Evolutionary conservation across 2,113 vertebrate species (phyloP), one percentile per base, ranked within the genome.

Genomic region (Proteles cristata): DNA sequence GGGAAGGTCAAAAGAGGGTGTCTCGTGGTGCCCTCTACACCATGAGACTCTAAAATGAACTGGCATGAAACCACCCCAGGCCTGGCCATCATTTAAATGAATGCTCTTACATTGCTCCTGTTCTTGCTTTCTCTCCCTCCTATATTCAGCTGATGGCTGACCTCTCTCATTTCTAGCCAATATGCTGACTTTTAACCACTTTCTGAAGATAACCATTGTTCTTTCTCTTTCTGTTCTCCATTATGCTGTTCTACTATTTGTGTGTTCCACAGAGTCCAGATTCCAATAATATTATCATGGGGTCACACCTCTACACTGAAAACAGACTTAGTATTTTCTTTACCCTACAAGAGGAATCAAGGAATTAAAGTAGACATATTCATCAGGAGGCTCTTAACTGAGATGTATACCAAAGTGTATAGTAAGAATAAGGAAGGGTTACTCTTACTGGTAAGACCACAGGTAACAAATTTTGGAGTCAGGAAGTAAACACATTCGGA

Each of bases 21-120:
- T 9, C 28, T 1, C 50, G 61, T 26, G 19, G 7, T 28, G 11
- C 53, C 48, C 35, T 17, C 23, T 31, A 76, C n/a, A 71, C 31
- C 31, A n/a, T 0, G 0, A 33, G 50, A 19, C 19, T 86, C 10
- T 33, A 66, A 11, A 11, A 25, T 31, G 4, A 68, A 33, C 7
- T 48, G 14, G 0, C 5, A 15, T 26, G 31, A 25, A 53, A 53
- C 45, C 35, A 45, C 11, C 39, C 12, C 19, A 7, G 11, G n/a
- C 43, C 31, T 58, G 53, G 88, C 10, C 12, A 43, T 26, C 2
- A 3, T n/a, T 86, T 23, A 91, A 43, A 66, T 33, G 6, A n/a
- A 65, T 4, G 21, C 7, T 55, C 73, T 33, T 43, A 5, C 1
- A 35, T 9, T 79, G 14, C 4, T 31, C 26, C 31, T 35, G 2